Percentiles rank a stretch among this genome's conserved stretches.
Conservation (phyloP, 2,888 invertebrate species). For the Pogonocherus hispidulus region DNA sequence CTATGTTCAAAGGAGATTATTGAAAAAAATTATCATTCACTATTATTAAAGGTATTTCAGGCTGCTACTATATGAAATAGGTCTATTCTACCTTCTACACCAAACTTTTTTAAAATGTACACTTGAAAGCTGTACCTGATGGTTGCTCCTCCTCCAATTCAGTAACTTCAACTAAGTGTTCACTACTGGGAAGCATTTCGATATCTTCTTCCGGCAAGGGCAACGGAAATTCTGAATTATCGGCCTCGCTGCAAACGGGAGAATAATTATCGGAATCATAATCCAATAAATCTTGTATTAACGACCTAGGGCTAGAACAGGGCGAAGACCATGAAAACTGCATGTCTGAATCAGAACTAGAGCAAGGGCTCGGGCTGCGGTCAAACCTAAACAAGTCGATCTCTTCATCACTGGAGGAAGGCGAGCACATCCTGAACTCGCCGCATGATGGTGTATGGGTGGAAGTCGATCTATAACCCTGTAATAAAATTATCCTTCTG, state of each 20-base stretch:
- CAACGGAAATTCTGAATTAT: conserved; percentile 52
- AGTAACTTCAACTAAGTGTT: conserved; percentile 21
- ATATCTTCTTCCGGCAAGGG: conserved; percentile 28
- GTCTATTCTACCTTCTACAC: no score
- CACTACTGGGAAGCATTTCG: conserved; percentile 8
- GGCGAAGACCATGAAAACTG: conserved; percentile 51
- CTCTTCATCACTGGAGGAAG: conserved; percentile 54
- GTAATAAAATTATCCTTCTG: no score
- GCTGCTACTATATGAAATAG: no score
- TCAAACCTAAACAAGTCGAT: conserved; percentile 32
- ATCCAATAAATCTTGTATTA: conserved; percentile 42
- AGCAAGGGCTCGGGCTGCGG: conserved; percentile 53
- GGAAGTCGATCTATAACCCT: conserved; percentile 8
- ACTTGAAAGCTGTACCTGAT: no score
- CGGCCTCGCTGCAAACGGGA: conserved; percentile 76
- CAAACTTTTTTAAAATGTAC: no score
- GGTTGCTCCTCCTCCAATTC: conserved; percentile 25
- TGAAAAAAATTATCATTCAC: no score
- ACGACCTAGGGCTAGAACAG: conserved; percentile 32
- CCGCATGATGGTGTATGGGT: conserved; percentile 35
- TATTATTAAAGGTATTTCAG: no score
- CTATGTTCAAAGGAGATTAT: no score
- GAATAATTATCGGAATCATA: conserved; percentile 77
- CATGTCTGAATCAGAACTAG: conserved; percentile 55
- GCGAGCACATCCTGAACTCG: conserved; percentile 32